Conservation (phyloP, 1,140 invertebrate genomes). For the Pachypeltis micranthus region DNA sequence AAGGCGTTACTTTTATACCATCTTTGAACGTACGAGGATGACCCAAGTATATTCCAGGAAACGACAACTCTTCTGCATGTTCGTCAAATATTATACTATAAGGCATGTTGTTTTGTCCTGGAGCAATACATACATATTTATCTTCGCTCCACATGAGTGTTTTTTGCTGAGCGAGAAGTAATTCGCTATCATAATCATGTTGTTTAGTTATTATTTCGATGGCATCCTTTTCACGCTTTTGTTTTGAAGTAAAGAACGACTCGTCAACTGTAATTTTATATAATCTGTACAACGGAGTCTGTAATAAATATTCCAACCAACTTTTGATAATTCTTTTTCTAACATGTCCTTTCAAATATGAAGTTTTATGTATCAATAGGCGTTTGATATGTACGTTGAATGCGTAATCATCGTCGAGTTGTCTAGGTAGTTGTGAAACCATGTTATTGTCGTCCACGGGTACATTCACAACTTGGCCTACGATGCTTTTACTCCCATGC, state of each 20-base stretch:
- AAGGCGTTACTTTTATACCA: too few relatives aligned
- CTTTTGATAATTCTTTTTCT: constrained; percentile 18
- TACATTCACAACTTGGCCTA: neutral
- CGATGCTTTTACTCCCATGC: constrained; percentile 2
- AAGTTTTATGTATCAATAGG: constrained; percentile 14
- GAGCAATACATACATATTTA: too few relatives aligned
- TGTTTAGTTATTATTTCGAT: constrained; percentile 11
- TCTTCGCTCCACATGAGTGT: too few relatives aligned
- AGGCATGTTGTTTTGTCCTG: too few relatives aligned
- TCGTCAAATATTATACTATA: too few relatives aligned
- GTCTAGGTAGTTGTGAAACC: constrained; percentile 3
- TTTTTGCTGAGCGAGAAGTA: too few relatives aligned
- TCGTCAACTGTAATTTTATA: constrained; percentile 23
- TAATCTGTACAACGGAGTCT: constrained; percentile 23
- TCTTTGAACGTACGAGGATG: too few relatives aligned
- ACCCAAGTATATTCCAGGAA: too few relatives aligned
- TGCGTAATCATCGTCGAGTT: neutral
- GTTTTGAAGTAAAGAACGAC: constrained; percentile 18
- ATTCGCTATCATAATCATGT: too few relatives aligned
- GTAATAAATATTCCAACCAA: constrained; percentile 20
- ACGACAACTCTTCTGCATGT: too few relatives aligned
- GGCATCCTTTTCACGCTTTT: neutral
- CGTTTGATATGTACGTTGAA: constrained; percentile 16
- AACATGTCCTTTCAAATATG: constrained; percentile 20
- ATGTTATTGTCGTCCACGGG: neutral